phyloP scores from a whole-genome alignment of 2,797 vertebrate genomes.

The Melanotaenia pygmaea region DNA sequence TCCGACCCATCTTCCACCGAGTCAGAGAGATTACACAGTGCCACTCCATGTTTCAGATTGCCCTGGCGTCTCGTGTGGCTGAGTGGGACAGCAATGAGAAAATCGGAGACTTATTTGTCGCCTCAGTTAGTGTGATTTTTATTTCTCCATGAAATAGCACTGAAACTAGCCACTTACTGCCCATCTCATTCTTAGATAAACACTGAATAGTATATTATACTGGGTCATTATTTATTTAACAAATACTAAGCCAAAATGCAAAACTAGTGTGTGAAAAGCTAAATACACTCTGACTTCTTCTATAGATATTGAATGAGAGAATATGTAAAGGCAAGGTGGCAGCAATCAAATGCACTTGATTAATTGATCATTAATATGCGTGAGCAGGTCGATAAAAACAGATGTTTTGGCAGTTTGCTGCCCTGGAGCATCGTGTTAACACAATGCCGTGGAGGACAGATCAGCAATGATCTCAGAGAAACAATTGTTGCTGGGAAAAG shows the following conservation, averaged over 20 bases:
- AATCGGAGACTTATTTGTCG: conserved; percentile 95
- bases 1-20: conserved; percentile 89
- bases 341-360: neutral
- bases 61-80: conserved; percentile 89
- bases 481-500: neutral
- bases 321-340: neutral
- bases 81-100: conserved; percentile 94
- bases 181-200: neutral
- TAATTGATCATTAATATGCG: neutral
- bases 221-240: neutral
- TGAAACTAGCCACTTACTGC: conserved; percentile 25
- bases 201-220: neutral
- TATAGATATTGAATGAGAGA: neutral
- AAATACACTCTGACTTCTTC: neutral
- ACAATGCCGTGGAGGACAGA: neutral
- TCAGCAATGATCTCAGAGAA: neutral
- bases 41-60: conserved; percentile 97
- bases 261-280: neutral
- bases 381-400: neutral
- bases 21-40: conserved; percentile 94
- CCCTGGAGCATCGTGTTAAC: neutral
- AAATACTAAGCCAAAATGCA: neutral
- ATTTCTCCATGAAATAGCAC: conserved; percentile 16
- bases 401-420: neutral
- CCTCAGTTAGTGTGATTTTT: conserved; percentile 83